A percentile compares a stretch with the other conserved stretches of the same genome.
phyloP scores from a whole-genome alignment of 2,797 vertebrate species.

The Acridotheres tristis region DNA sequence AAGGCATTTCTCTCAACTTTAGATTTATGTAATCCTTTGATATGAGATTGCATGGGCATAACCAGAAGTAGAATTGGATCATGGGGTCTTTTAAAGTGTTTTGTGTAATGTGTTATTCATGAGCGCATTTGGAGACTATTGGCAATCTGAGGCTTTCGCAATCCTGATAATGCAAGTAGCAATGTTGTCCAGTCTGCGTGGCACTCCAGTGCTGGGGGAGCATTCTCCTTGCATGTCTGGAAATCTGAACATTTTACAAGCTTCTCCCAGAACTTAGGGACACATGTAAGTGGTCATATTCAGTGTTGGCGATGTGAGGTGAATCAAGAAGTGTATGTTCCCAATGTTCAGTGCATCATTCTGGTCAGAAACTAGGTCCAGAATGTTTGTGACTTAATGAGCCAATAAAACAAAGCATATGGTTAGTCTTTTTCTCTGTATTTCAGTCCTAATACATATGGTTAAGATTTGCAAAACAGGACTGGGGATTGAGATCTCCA shows the following conservation, averaged over 20 bases:
- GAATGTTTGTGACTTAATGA: slow-evolving; percentile 30
- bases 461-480: slow-evolving; percentile 14
- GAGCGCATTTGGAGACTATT: neutral
- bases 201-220: neutral
- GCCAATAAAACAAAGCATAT: slow-evolving; percentile 44
- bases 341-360: neutral
- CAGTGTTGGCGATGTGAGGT: neutral
- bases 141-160: neutral
- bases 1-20: neutral
- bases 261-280: neutral
- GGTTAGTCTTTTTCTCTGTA: neutral
- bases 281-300: neutral
- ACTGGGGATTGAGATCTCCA: neutral
- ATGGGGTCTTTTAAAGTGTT: neutral
- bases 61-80: neutral
- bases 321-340: slow-evolving; percentile 21
- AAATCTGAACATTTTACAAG: neutral
- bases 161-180: neutral
- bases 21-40: neutral
- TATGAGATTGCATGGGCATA: neutral
- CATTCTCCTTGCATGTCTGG: neutral
- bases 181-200: neutral
- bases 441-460: neutral
- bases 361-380: slow-evolving; percentile 21
- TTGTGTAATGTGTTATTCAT: slow-evolving; percentile 14